Percentiles rank a stretch among this genome's conserved stretches.
Evolutionary conservation across 1,140 invertebrate genomes (phyloP).

Genomic region (Camponotus pennsylvanicus): DNA sequence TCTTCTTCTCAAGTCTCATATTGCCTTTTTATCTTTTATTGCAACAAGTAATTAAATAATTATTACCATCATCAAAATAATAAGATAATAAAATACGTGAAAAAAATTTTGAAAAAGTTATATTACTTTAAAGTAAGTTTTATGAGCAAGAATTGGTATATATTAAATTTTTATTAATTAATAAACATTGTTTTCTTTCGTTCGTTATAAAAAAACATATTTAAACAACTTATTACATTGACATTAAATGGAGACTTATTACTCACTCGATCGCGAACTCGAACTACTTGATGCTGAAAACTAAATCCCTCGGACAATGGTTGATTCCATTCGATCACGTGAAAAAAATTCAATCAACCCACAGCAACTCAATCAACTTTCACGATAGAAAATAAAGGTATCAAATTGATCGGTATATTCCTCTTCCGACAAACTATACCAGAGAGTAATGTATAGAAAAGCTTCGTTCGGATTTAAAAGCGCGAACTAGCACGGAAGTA

Average conservation of each 20-base stretch:
- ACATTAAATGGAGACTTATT: slow-evolving; percentile 30
- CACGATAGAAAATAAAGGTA: slow-evolving; percentile 67
- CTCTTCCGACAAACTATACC: slow-evolving; percentile 26
- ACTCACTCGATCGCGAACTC: slow-evolving; percentile 4
- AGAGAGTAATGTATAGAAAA: slow-evolving; percentile 65
- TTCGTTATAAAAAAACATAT: neutral
- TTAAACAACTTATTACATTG: neutral
- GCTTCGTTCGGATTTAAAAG: slow-evolving; percentile 63
- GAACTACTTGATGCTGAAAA: slow-evolving; percentile 32
- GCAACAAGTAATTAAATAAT: neutral
- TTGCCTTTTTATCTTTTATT: neutral
- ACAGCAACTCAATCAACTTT: slow-evolving; percentile 71
- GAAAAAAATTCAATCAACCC: slow-evolving; percentile 69
- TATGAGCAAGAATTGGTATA: neutral
- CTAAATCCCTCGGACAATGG: slow-evolving; percentile 58
- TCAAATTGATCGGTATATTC: slow-evolving; percentile 65
- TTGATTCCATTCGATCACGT: slow-evolving; percentile 53
- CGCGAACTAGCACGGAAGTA: slow-evolving; percentile 33
- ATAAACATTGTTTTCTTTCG: neutral
- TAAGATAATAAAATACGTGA: neutral
- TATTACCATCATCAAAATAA: slow-evolving; percentile 29
- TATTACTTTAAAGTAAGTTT: slow-evolving; percentile 6
- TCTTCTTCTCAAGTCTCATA: neutral
- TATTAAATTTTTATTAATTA: neutral
- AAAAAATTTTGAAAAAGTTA: neutral